phyloP scores from a whole-genome alignment of 2,113 vertebrate species.

The Murina feae region DNA sequence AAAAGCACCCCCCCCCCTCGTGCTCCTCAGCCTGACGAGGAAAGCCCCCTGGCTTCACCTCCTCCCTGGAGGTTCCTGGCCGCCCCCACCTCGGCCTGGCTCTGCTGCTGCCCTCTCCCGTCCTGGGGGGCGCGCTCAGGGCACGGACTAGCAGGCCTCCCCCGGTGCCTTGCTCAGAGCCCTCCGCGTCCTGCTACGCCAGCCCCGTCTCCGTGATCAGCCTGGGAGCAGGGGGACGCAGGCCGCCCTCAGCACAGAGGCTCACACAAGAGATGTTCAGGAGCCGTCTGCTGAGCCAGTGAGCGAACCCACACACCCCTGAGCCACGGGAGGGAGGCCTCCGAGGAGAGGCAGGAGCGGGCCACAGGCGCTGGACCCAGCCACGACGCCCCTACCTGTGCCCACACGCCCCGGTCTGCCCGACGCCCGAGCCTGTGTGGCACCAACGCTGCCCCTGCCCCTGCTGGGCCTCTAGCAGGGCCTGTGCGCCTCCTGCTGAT shows the following conservation, averaged over 20 bases:
- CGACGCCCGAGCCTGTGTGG: neutral
- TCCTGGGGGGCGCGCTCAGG: neutral
- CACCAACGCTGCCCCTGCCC: neutral
- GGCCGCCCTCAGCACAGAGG: accelerated
- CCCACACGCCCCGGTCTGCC: neutral
- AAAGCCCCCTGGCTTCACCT: neutral
- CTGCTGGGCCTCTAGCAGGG: neutral
- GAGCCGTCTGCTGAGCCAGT: accelerated
- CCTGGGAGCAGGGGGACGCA: no score
- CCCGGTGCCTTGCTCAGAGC: neutral
- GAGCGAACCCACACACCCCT: neutral
- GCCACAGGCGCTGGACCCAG: neutral
- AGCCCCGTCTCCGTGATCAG: accelerated
- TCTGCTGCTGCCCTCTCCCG: accelerated
- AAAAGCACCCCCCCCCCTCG: neutral
- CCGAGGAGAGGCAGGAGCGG: neutral
- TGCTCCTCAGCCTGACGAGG: no score
- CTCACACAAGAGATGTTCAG: neutral
- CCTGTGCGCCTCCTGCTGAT: neutral
- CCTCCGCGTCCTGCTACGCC: neutral
- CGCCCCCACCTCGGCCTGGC: neutral
- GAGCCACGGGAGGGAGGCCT: neutral
- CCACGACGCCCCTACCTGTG: neutral
- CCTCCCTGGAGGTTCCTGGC: neutral
- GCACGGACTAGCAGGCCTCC: no score